Evolutionary conservation across 2,113 vertebrate species (phyloP).

Genomic region (Petrocephalus zakoni): DNA sequence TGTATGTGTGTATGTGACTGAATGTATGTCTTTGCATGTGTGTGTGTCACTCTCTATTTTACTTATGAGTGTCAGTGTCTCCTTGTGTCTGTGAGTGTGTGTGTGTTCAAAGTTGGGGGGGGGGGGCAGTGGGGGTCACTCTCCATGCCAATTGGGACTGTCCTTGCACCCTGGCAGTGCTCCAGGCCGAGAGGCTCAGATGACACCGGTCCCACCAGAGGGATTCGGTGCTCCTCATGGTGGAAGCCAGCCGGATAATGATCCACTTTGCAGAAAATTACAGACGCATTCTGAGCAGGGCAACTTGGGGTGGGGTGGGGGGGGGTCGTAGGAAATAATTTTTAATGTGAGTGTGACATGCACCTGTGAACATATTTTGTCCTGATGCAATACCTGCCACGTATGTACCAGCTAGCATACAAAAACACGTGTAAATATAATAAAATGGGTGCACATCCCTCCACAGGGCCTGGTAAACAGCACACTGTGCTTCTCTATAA

Average conservation of each 20-base stretch:
- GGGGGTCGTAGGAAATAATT: background rate
- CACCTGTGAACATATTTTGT: background rate
- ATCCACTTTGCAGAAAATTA: conserved; percentile 26
- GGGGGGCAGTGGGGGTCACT: conserved; percentile 24
- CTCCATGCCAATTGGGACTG: background rate
- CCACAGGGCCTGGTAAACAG: background rate
- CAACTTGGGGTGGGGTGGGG: background rate
- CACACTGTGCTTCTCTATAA: background rate
- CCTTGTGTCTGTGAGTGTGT: too few relatives aligned
- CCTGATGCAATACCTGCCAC: background rate
- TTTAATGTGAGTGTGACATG: background rate
- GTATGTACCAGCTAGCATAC: background rate
- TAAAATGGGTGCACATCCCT: background rate
- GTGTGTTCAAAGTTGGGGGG: conserved; percentile 23
- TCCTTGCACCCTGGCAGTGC: background rate
- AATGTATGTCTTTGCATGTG: background rate
- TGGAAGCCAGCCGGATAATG: conserved; percentile 30
- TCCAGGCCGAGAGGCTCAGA: conserved; percentile 11
- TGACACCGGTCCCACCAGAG: background rate
- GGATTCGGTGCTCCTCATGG: conserved; percentile 16
- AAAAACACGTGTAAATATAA: background rate
- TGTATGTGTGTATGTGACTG: background rate
- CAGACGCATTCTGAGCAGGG: background rate
- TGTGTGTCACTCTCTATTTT: background rate
- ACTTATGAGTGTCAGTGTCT: background rate